phyloP scores from a whole-genome alignment of 2,113 vertebrate species.

The Antechinus stuartii region DNA sequence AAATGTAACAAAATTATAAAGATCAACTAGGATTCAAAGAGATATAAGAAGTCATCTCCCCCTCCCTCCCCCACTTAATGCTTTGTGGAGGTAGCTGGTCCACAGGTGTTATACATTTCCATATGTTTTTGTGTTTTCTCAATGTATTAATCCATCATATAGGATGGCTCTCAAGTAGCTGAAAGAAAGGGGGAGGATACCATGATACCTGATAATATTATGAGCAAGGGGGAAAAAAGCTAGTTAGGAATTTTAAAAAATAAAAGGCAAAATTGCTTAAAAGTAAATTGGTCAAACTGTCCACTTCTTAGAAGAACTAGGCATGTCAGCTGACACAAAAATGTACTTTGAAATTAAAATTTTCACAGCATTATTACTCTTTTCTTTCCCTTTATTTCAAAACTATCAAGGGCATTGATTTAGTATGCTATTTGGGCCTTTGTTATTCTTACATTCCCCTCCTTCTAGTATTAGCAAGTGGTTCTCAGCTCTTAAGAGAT shows the following conservation, averaged over 20 bases:
- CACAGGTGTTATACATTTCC: too few relatives aligned
- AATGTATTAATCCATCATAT: not conserved
- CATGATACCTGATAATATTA: not conserved
- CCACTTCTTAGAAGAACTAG: not conserved
- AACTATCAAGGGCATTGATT: not conserved
- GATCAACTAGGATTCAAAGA: not conserved
- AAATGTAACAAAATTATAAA: not conserved
- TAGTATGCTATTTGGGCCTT: not conserved
- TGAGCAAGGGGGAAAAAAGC: not conserved
- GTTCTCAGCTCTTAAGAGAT: not conserved
- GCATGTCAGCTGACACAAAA: not conserved
- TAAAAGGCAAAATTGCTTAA: not conserved
- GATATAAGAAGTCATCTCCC: not conserved
- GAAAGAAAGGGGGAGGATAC: not conserved
- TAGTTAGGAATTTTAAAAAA: not conserved
- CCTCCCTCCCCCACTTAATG: not conserved
- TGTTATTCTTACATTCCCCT: not conserved
- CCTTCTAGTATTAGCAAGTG: not conserved
- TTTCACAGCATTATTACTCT: not conserved
- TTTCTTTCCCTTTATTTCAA: not conserved
- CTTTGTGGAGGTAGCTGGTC: not conserved
- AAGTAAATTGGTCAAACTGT: not conserved
- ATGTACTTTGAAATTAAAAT: not conserved
- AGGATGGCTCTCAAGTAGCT: too few relatives aligned
- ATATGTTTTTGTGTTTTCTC: not conserved